Evolutionary conservation across 2,113 vertebrate species (phyloP).

Genomic region (Caretta caretta): DNA sequence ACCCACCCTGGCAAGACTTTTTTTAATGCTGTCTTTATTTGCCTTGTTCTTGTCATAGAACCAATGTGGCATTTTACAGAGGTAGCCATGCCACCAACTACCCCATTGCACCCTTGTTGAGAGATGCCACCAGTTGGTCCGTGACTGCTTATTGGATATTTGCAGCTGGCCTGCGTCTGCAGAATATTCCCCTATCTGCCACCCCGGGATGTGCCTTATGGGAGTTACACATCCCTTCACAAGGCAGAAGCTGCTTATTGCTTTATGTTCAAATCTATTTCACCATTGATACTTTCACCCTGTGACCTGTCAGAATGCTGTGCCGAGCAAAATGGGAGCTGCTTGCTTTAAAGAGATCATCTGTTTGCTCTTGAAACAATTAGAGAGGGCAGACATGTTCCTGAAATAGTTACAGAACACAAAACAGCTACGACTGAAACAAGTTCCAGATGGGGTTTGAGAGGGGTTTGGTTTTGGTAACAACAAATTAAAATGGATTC

Average conservation of each 20-base stretch:
- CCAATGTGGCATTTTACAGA: background rate
- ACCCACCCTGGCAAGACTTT: background rate
- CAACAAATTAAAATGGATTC: constrained; percentile 59
- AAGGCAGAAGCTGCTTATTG: background rate
- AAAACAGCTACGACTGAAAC: constrained; percentile 53
- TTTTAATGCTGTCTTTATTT: background rate
- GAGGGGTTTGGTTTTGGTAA: constrained; percentile 65
- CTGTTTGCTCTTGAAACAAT: constrained; percentile 68
- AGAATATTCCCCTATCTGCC: background rate
- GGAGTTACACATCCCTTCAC: background rate
- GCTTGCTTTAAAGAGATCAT: constrained; percentile 36
- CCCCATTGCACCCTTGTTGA: background rate
- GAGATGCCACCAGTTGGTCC: background rate
- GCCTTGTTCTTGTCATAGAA: background rate
- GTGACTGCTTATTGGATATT: background rate
- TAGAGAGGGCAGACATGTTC: constrained; percentile 44
- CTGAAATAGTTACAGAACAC: constrained; percentile 66
- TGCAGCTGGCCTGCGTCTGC: background rate
- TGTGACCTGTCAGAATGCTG: background rate
- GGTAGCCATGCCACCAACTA: background rate
- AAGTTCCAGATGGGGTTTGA: constrained; percentile 67
- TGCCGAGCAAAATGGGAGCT: constrained; percentile 9
- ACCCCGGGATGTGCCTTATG: background rate
- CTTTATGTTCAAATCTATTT: background rate
- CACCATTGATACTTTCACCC: constrained; percentile 27